These are phyloP conservation scores for Colius striatus DNA, from an alignment of 2,113 vertebrate species.

Conservation along the genomic window DNA sequence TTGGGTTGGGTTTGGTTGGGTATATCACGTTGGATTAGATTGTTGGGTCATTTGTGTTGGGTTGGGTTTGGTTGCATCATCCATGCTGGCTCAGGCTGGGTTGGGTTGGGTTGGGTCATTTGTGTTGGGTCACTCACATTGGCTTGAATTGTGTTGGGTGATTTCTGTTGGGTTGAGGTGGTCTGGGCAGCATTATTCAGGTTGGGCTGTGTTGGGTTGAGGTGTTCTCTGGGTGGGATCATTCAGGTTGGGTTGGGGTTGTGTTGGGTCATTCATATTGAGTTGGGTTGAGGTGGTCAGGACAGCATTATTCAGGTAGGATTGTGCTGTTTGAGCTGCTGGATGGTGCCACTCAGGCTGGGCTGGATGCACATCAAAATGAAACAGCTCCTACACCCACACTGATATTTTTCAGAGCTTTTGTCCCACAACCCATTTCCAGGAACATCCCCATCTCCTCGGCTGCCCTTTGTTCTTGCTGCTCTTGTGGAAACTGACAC, in stretches of 20 bases:
- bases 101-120: background rate
- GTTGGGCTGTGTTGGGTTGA: background rate
- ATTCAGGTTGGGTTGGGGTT: background rate
- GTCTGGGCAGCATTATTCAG: background rate
- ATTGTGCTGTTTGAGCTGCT: too few relatives aligned
- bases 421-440: background rate
- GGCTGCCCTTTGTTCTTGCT: background rate
- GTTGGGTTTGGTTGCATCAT: background rate
- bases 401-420: accelerated
- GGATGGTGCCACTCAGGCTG: background rate
- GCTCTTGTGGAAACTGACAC: background rate
- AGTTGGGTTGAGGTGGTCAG: background rate
- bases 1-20: background rate
- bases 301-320: background rate
- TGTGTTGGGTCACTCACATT: too few relatives aligned
- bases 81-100: too few relatives aligned
- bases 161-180: background rate
- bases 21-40: too few relatives aligned
- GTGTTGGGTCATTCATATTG: background rate
- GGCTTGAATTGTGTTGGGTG: background rate
- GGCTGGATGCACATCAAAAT: background rate
- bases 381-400: background rate
- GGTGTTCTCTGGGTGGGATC: background rate
- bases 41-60: accelerated
- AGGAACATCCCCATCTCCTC: background rate